These are phyloP conservation scores for Yponomeuta plumbellus DNA, from an alignment of 2,888 invertebrate species.

Conservation along the genomic window DNA sequence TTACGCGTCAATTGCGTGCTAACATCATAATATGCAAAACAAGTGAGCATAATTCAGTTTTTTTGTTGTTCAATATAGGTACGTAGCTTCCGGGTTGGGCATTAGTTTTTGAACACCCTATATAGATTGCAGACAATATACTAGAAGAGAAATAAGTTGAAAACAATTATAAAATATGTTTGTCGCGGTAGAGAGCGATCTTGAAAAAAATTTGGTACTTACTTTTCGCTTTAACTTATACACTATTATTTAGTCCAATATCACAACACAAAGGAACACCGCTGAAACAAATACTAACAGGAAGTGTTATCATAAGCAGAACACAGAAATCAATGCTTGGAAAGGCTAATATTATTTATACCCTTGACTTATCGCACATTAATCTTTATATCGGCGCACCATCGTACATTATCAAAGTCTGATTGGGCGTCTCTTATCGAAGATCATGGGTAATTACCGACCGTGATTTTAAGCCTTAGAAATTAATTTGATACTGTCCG, in stretches of 20 bases:
- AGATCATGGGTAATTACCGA: slow-evolving; percentile 2
- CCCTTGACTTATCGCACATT: slow-evolving; percentile 13
- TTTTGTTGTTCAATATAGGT: too few relatives aligned
- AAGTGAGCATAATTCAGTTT: too few relatives aligned
- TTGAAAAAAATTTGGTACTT: background rate
- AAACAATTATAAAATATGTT: background rate
- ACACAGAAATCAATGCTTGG: slow-evolving; percentile 13
- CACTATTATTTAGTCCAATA: background rate
- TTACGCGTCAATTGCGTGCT: too few relatives aligned
- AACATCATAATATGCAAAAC: too few relatives aligned
- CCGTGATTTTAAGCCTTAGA: background rate
- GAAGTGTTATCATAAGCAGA: slow-evolving; percentile 22
- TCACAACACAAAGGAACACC: background rate
- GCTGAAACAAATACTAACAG: slow-evolving; percentile 4
- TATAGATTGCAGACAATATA: too few relatives aligned
- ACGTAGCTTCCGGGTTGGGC: too few relatives aligned
- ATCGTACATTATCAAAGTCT: background rate
- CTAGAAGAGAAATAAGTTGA: background rate
- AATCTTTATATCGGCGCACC: slow-evolving; percentile 1
- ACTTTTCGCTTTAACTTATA: background rate
- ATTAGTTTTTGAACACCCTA: too few relatives aligned
- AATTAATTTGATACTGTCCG: background rate
- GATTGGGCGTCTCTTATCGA: background rate
- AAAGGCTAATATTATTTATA: slow-evolving; percentile 13
- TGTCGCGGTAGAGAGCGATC: background rate